These are phyloP conservation scores for Brachionus rotundiformis DNA, from an alignment of 1,140 invertebrate genomes.

Conservation along the genomic window DNA sequence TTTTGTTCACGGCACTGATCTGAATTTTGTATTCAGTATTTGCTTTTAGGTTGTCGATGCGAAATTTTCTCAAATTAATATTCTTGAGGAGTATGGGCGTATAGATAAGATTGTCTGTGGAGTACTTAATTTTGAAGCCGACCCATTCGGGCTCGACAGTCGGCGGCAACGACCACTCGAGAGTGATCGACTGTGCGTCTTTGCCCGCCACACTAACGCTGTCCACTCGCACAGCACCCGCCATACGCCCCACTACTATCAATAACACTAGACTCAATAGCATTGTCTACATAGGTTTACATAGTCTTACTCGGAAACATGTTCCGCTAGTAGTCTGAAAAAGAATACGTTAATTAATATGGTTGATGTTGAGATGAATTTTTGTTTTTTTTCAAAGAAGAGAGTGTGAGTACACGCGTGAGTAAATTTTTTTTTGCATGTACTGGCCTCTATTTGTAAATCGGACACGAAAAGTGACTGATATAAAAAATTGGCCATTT, in stretches of 20 bases:
- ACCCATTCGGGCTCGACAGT: conserved; percentile 22
- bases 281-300: not conserved
- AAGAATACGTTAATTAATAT: conserved; percentile 10
- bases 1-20: conserved; percentile 32
- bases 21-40: conserved; percentile 45
- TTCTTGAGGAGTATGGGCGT: conserved; percentile 28
- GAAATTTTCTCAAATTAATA: conserved; percentile 40
- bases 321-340: not conserved
- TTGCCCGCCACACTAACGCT: not conserved
- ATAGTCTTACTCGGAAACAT: not conserved
- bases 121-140: conserved; percentile 49
- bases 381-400: not conserved
- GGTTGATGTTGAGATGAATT: not conserved
- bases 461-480: not conserved
- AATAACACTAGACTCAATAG: not conserved
- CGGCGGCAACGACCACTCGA: conserved; percentile 37
- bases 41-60: conserved; percentile 34
- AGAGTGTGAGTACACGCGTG: not conserved
- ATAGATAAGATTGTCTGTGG: conserved; percentile 19
- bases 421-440: not conserved
- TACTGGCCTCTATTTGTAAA: not conserved
- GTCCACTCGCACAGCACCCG: not conserved
- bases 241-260: not conserved
- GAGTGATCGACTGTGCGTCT: conserved; percentile 30
- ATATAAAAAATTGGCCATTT: not conserved